Evolutionary conservation across 2,888 invertebrate species (phyloP).

Genomic region (Oxyscelio sp.): DNA sequence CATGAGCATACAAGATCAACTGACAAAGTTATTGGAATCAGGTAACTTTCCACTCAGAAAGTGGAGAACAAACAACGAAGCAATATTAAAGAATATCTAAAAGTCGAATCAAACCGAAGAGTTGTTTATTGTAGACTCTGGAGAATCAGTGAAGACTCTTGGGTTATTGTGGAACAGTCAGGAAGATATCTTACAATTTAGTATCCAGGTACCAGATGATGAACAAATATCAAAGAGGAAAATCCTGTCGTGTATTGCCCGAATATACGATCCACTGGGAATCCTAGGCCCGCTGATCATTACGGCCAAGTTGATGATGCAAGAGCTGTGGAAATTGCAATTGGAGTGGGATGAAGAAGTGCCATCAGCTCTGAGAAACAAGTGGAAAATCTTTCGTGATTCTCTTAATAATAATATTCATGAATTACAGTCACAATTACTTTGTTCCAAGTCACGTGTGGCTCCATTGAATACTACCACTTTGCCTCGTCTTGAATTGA

Average conservation of each 20-base stretch:
- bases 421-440: neutral
- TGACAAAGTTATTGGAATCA: conserved; percentile 16
- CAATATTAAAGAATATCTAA: neutral
- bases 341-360: neutral
- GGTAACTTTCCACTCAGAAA: neutral
- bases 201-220: neutral
- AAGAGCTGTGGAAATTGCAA: neutral
- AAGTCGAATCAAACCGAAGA: neutral
- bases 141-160: neutral
- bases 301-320: neutral
- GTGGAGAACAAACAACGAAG: neutral
- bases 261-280: neutral
- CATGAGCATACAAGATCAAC: conserved; percentile 46
- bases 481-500: conserved; percentile 4
- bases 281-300: neutral
- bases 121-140: neutral
- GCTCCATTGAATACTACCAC: conserved; percentile 11
- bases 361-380: neutral
- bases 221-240: neutral
- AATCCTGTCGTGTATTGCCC: neutral
- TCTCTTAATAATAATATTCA: neutral
- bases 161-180: neutral
- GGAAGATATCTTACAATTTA: neutral
- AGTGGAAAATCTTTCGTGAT: neutral
- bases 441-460: conserved; percentile 69